Conservation (phyloP, 2,797 vertebrate genomes). For the Lerista edwardsae region DNA sequence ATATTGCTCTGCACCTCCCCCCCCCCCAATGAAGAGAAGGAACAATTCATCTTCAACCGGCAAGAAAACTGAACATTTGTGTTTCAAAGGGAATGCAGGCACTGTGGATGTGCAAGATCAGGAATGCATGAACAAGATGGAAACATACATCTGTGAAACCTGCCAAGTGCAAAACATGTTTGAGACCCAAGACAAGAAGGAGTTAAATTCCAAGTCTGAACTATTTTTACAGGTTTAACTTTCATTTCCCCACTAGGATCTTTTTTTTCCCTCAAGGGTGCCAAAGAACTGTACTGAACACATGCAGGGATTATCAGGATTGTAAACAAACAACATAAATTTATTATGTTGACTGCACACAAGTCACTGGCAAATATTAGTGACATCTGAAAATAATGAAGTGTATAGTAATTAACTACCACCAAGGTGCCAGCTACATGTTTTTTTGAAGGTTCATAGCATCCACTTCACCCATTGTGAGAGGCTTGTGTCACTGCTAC, state of each 20-base stretch:
- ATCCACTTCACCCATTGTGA: background rate
- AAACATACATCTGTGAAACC: background rate
- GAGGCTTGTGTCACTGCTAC: too few relatives aligned
- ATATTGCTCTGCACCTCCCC: slow-evolving; percentile 62
- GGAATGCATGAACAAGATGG: background rate
- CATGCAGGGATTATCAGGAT: background rate
- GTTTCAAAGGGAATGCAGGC: background rate
- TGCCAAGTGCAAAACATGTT: slow-evolving; percentile 12
- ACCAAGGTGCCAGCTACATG: slow-evolving; percentile 1
- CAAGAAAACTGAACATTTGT: slow-evolving; percentile 21
- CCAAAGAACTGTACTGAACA: background rate
- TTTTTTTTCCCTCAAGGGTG: background rate
- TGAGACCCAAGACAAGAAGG: background rate
- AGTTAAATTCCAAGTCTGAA: slow-evolving; percentile 7
- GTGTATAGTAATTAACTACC: background rate
- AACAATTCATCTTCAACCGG: slow-evolving; percentile 40
- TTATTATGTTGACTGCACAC: slow-evolving; percentile 12
- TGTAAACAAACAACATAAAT: slow-evolving; percentile 3
- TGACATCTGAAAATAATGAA: slow-evolving; percentile 1
- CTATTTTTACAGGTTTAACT: background rate
- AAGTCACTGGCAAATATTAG: slow-evolving; percentile 20
- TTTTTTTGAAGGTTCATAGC: background rate
- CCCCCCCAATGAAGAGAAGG: slow-evolving; percentile 38
- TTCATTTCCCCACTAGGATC: background rate
- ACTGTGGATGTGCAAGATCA: background rate